Conservation (phyloP, 2,888 invertebrate species). For the Sphecodes monilicornis region DNA sequence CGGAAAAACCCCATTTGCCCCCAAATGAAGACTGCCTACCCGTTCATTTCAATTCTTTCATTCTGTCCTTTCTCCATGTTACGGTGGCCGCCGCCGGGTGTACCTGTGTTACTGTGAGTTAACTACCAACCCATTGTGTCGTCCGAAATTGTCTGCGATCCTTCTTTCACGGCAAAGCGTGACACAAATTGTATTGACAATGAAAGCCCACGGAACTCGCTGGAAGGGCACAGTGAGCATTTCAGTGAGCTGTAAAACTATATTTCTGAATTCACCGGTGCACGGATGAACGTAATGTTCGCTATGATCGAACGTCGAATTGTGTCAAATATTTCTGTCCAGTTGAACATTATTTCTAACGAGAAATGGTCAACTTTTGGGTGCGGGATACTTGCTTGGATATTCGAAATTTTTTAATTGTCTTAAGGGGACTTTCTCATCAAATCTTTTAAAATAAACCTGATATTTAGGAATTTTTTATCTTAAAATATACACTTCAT, state of each 20-base stretch:
- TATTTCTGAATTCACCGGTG: not conserved
- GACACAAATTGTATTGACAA: conserved; percentile 13
- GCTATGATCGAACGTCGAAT: not conserved
- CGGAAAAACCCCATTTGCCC: conserved; percentile 71
- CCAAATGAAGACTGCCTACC: conserved; percentile 66
- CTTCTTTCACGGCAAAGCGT: not conserved
- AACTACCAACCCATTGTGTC: conserved; percentile 70
- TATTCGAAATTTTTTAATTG: no score
- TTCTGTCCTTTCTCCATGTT: not conserved
- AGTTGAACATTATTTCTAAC: not conserved
- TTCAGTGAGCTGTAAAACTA: not conserved
- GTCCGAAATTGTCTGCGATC: conserved; percentile 34
- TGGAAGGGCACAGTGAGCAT: not conserved
- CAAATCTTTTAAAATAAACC: no score
- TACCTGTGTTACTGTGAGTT: conserved; percentile 54
- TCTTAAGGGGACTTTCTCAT: no score
- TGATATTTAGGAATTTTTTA: no score
- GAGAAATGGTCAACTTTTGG: no score
- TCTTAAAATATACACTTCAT: no score
- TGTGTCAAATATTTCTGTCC: not conserved
- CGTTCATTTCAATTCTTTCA: conserved; percentile 28
- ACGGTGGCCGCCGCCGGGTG: not conserved
- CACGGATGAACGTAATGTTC: not conserved
- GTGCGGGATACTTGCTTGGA: no score
- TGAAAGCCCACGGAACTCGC: not conserved